These are phyloP conservation scores for Plecturocebus donacophilus DNA, from an alignment of 2,113 vertebrate species.

Conservation along the genomic window DNA sequence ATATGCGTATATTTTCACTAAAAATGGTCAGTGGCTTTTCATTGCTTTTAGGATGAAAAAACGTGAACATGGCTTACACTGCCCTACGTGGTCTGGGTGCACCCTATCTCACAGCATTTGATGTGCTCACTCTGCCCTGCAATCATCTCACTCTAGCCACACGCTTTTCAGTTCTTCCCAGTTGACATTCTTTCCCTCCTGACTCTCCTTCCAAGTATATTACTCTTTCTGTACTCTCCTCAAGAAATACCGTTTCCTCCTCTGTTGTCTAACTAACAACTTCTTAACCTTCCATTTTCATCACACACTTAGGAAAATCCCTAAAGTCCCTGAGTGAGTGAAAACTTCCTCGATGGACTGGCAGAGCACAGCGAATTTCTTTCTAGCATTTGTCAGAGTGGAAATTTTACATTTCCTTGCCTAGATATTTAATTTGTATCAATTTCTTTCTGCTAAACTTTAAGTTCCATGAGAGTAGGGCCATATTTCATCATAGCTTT, in stretches of 20 bases:
- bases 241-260: not conserved
- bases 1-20: not conserved
- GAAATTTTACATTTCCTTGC: not conserved
- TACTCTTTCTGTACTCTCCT: not conserved
- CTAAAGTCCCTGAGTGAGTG: not conserved
- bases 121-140: not conserved
- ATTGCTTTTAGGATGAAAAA: not conserved
- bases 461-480: not conserved
- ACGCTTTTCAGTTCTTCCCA: not conserved
- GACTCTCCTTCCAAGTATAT: not conserved
- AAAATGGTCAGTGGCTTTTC: not conserved
- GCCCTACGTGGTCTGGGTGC: not conserved
- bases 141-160: not conserved
- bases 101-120: fast-evolving
- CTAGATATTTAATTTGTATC: not conserved
- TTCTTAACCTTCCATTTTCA: not conserved
- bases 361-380: not conserved
- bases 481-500: not conserved
- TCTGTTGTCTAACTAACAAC: not conserved
- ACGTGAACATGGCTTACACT: not conserved
- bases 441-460: not conserved
- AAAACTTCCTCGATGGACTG: not conserved
- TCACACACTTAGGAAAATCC: not conserved
- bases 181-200: not conserved
- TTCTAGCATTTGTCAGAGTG: not conserved